Evolutionary conservation across 2,797 vertebrate species (phyloP).

Genomic region (Somateria mollissima): DNA sequence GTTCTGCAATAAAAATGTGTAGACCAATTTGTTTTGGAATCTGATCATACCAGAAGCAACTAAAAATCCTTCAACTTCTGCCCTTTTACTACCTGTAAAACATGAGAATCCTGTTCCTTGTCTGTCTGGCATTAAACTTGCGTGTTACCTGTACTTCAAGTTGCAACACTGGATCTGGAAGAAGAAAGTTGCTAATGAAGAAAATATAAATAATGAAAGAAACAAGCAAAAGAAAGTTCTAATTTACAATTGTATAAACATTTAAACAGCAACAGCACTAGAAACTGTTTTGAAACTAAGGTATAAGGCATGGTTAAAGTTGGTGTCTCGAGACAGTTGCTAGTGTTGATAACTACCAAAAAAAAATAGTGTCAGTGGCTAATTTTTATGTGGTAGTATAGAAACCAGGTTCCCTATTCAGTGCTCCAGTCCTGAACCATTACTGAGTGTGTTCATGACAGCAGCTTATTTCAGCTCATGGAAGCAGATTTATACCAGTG

Average conservation of each 20-base stretch:
- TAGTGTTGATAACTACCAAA: rapidly evolving
- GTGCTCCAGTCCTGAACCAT: background rate
- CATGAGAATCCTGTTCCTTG: background rate
- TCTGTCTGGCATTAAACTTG: background rate
- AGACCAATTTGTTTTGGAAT: background rate
- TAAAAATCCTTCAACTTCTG: background rate
- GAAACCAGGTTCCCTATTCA: background rate
- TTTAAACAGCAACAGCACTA: background rate
- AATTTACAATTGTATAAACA: background rate
- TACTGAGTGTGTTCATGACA: background rate
- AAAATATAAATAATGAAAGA: background rate
- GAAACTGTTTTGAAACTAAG: background rate
- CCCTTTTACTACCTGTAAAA: background rate
- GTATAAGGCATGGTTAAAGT: rapidly evolving
- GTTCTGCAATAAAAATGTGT: background rate
- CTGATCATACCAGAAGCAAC: background rate
- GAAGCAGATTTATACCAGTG: background rate
- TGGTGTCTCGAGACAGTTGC: background rate
- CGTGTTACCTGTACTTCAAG: background rate
- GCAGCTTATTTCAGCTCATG: background rate
- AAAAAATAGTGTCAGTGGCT: background rate
- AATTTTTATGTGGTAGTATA: background rate
- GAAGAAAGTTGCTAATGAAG: background rate
- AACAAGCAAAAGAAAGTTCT: background rate
- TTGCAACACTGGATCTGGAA: background rate